Evolutionary conservation across 2,113 vertebrate species (phyloP).

Genomic region (Phalacrocorax carbo): DNA sequence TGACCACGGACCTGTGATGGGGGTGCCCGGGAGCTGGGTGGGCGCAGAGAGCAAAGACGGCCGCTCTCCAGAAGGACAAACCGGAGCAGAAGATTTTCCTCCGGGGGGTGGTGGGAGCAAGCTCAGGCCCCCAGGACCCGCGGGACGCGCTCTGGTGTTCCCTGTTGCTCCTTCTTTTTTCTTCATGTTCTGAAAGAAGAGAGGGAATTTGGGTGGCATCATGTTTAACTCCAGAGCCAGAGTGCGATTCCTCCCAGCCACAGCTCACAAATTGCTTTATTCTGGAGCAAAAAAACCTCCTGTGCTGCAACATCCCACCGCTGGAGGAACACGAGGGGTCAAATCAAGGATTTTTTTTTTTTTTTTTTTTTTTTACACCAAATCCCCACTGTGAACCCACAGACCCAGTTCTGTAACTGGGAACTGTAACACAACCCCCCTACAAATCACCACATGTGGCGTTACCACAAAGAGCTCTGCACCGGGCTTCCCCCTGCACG

Average conservation of each 20-base stretch:
- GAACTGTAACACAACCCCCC: neutral
- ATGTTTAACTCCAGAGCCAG: accelerated
- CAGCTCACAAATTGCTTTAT: accelerated
- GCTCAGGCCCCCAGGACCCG: conserved; percentile 56
- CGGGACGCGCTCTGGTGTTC: conserved; percentile 67
- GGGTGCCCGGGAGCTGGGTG: neutral
- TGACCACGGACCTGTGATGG: conserved; percentile 70
- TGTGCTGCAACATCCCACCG: accelerated
- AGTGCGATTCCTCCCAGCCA: accelerated
- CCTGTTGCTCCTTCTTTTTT: conserved; percentile 81
- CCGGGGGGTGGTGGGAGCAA: conserved; percentile 89
- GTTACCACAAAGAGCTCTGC: accelerated
- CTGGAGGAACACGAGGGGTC: neutral
- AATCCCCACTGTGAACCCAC: neutral
- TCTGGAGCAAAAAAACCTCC: neutral
- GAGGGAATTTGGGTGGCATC: neutral
- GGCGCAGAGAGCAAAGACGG: accelerated
- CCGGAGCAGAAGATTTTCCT: conserved; percentile 64
- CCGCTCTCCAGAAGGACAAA: conserved; percentile 38
- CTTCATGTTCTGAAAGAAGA: conserved; percentile 84
- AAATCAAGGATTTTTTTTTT: neutral
- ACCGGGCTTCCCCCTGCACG: accelerated
- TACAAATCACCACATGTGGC: accelerated
- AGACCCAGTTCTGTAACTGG: neutral
- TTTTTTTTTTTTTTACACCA: neutral